phyloP scores from a whole-genome alignment of 2,888 invertebrate species.

The Acanthococcus lagerstroemiae region DNA sequence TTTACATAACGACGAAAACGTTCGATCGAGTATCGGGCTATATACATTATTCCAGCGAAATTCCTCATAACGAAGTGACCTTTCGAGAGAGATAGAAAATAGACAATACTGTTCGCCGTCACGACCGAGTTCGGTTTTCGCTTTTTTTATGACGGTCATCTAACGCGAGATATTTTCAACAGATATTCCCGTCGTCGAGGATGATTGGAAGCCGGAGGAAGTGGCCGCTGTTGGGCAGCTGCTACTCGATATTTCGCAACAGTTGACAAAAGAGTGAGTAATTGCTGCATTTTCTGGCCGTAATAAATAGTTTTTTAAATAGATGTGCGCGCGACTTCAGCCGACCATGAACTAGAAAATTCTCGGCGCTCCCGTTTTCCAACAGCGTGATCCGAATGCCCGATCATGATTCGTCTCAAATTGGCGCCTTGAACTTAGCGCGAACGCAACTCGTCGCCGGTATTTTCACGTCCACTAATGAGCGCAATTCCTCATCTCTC shows the following conservation, averaged over 20 bases:
- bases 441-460: too few relatives aligned
- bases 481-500: neutral
- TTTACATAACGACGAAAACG: too few relatives aligned
- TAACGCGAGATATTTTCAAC: conserved; percentile 38
- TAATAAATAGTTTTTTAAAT: too few relatives aligned
- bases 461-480: too few relatives aligned
- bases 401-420: neutral
- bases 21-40: too few relatives aligned
- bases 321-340: neutral
- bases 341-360: neutral
- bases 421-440: too few relatives aligned
- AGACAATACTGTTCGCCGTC: neutral
- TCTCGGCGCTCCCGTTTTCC: neutral
- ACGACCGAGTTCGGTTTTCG: neutral
- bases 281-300: neutral
- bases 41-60: neutral
- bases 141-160: too few relatives aligned
- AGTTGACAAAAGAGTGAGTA: conserved; percentile 70
- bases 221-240: conserved; percentile 78
- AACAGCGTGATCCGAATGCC: neutral
- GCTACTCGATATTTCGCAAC: conserved; percentile 72
- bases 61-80: neutral
- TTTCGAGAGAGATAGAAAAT: neutral
- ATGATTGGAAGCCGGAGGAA: conserved; percentile 75
- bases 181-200: conserved; percentile 72